phyloP scores from a whole-genome alignment of 35 echinoderm and acorn worm genomes.

The Apostichopus californicus region DNA sequence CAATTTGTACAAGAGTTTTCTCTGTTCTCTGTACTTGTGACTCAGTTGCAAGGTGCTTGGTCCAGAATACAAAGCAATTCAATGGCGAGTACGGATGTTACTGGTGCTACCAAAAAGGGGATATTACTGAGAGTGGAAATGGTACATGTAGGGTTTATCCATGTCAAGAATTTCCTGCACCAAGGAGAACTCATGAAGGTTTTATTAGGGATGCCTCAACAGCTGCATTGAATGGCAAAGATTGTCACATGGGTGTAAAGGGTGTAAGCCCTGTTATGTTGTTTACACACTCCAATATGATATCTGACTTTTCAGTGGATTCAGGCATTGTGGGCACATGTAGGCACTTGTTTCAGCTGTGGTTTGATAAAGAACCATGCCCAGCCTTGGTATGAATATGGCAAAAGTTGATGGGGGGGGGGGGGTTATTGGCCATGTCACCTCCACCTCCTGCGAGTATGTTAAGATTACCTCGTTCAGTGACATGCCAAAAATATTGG shows the following conservation, averaged over 20 bases:
- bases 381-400: constrained; percentile 46
- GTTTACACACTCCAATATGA: constrained; percentile 53
- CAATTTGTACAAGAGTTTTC: constrained; percentile 18
- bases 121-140: constrained; percentile 35
- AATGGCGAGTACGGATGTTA: constrained; percentile 50
- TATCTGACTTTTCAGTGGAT: constrained; percentile 60
- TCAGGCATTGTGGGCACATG: constrained; percentile 66
- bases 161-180: background rate
- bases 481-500: constrained; percentile 60
- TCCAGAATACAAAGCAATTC: constrained; percentile 41
- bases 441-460: constrained; percentile 44
- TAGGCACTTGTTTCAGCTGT: constrained; percentile 56
- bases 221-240: background rate
- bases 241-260: constrained; percentile 46
- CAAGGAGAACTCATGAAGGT: constrained; percentile 3
- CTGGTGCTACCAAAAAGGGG: constrained; percentile 45
- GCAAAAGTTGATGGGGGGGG: constrained; percentile 12
- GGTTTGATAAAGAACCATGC: constrained; percentile 64
- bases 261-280: constrained; percentile 39
- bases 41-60: constrained; percentile 25
- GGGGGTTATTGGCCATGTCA: constrained; percentile 5
- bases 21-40: constrained; percentile 29
- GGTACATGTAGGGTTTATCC: constrained; percentile 30
- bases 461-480: constrained; percentile 32
- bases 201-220: background rate